Evolutionary conservation across 2,797 vertebrate genomes (phyloP), one percentile per base, ranked within the genome.

Genomic region (Champsocephalus gunnari): DNA sequence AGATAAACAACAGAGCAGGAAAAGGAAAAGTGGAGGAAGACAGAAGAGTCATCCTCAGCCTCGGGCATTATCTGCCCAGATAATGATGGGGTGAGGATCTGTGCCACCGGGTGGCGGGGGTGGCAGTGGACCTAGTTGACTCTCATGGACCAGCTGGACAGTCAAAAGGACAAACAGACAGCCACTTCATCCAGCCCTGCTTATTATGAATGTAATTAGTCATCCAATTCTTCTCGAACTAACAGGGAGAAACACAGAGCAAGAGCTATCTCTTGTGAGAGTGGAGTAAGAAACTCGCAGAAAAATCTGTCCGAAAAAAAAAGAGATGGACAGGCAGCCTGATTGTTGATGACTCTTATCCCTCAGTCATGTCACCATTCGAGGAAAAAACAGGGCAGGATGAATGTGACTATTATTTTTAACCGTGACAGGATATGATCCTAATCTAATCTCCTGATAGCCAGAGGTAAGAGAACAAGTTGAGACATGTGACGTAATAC

Each of bases 381-480:
- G 60, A 47, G 66, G 62, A 58, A 48, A 77, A 84, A 82, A 82
- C 77, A 83, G 79, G 65, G 28, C 75, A 64, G 51, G 68, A 81
- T 82, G 75, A 82, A 88, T 65, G 66, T 71, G 79, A 50, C 69
- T 73, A 68, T 82, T 82, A 83, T 83, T 81, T 77, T 83, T 78
- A 65, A 67, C 71, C 61, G 0, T 41, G 75, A 76, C 57, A 77
- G 80, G 77, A 83, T 85, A 79, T 86, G 79, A 89, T 77, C 68
- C 69, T 82, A 64, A 85, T 84, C 80, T 90, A 75, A 87, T 91
- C 83, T 90, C 83, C 87, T 89, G 71, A 83, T 87, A 86, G 75
- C 88, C 76, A 55, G 71, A 13, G 75, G 82, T 77, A 73, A 79
- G 66, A 85, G 78, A 71, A 55, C 50, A 56, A 78, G 66, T 19